Evolutionary conservation across 2,888 invertebrate genomes (phyloP), one percentile per base, ranked within the genome.

Genomic region (Piscicola geometra): DNA sequence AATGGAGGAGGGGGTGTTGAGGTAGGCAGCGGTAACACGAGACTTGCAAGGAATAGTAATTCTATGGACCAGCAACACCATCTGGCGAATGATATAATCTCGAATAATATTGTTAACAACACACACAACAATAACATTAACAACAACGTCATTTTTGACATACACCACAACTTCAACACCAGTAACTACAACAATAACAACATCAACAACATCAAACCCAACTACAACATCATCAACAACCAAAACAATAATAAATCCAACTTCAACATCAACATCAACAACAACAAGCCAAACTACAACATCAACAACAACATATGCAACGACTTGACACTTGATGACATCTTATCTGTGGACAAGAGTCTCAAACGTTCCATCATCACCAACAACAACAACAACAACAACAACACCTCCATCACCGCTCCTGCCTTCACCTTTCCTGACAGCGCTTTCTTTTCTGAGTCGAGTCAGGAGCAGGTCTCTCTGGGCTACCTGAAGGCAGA

Each of bases 371-470:
- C 41, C 41, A 9, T 41, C 41, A 9, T 15, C 41, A 41, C 5
- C 41, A 41, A 5, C 41, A 5, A 41, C 9, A 9, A 15, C 41
- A 5, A 9, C 15, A 5, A 5, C 15, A 5, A 5, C 41, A 41
- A 41, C 41, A 41, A 15, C n/a, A 3, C 3, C 12, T 15, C 12
- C 21, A 21, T n/a, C 60, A 18, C 60, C 21, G 3, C 60, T 25
- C n/a, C n/a, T n/a, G 25, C n/a, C 15, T n/a, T n/a, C 60, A 56
- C 60, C 60, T 56, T 56, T n/a, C 25, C 60, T 21, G 60, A 56
- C 25, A 25, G 15, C 15, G 5, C 5, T 25, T 5, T 56, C 60
- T 56, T 56, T 21, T n/a, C n/a, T 5, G 60, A 56, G 3, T 25
- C 25, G 3, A 25, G 60, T 21, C 60, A 56, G 3, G 60, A 56